Evolutionary conservation across 2,113 vertebrate genomes (phyloP), one percentile per base, ranked within the genome.

Genomic region (Oreochromis niloticus): DNA sequence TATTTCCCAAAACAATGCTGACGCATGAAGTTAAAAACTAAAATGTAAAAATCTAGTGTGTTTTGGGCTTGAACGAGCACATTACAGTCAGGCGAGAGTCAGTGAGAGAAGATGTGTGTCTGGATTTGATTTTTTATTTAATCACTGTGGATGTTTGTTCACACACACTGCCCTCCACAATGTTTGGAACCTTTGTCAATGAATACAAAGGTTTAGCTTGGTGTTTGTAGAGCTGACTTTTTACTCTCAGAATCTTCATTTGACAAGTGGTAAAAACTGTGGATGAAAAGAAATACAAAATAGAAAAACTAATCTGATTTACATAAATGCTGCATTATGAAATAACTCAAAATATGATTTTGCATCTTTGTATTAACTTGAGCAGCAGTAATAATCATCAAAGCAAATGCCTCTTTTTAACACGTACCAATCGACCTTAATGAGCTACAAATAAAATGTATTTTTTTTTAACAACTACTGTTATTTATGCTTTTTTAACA

Each of bases 91-190:
- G 27, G 57, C 2, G 3, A 56, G 22, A 24, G 22, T 56, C 55
- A 56, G 22, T 32, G 56, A 32, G 7, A 59, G 27, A 59, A 32
- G 57, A 59, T 59, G 3, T 59, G 57, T 2, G 54, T 56, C 54
- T 56, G 54, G 22, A 30, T 30, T 59, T 16, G 54, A 56, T 59
- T 59, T 30, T 59, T 16, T 30, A 32, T 32, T 59, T 59, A 32
- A 59, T 32, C 27, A 59, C 13, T 59, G 27, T 0, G 57, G 30
- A 59, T 59, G 0, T 59, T 32, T 59, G 27, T 59, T 59, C 57
- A 32, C 57, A 1, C 22, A 24, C 22, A 56, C 56, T 59, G 5
- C 13, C 56, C 27, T 59, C 13, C 24, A 30, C 27, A 30, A 32
- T 32, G 27, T 59, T 32, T 56, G 54, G 54, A 56, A 56, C 50